phyloP scores from a whole-genome alignment of 2,797 vertebrate genomes.

The Corythornis leucogaster region DNA sequence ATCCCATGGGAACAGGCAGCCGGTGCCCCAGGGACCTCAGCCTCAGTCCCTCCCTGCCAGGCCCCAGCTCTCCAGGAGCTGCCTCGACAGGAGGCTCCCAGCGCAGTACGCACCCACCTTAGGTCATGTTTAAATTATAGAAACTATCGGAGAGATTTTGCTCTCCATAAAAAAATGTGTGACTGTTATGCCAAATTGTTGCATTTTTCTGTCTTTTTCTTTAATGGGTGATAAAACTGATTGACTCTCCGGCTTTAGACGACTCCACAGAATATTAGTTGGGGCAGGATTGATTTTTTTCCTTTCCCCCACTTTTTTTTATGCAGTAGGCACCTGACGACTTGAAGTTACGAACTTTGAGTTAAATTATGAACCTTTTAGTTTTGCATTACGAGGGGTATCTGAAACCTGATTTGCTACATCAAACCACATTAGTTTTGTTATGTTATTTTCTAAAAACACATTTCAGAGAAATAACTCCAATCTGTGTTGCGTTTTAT shows the following conservation, averaged over 20 bases:
- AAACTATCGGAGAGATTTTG: constrained; percentile 1
- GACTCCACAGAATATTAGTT: constrained; percentile 49
- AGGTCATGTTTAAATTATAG: not conserved
- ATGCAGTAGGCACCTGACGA: constrained; percentile 53
- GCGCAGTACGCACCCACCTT: not conserved
- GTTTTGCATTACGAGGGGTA: constrained; percentile 75
- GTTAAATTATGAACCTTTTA: constrained; percentile 82
- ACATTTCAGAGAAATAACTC: constrained; percentile 85
- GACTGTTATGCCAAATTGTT: constrained; percentile 31
- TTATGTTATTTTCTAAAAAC: constrained; percentile 84
- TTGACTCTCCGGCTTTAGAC: constrained; percentile 58
- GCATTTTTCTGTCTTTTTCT: constrained; percentile 43
- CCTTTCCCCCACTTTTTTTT: not conserved
- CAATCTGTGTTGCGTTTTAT: constrained; percentile 83
- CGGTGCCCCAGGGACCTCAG: fast-evolving
- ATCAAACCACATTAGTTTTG: constrained; percentile 82
- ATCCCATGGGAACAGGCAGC: not conserved
- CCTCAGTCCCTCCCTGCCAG: not conserved
- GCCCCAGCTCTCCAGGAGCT: fast-evolving
- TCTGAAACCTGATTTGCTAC: constrained; percentile 81
- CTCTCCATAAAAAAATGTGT: not conserved
- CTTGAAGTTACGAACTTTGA: constrained; percentile 74
- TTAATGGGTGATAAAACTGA: constrained; percentile 76
- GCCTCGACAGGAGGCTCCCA: not conserved
- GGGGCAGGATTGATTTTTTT: constrained; percentile 63